A percentile compares a stretch with the other conserved stretches of the same genome.
phyloP scores from a whole-genome alignment of 2,797 vertebrate genomes.

The Stomatorhinus walkeri region DNA sequence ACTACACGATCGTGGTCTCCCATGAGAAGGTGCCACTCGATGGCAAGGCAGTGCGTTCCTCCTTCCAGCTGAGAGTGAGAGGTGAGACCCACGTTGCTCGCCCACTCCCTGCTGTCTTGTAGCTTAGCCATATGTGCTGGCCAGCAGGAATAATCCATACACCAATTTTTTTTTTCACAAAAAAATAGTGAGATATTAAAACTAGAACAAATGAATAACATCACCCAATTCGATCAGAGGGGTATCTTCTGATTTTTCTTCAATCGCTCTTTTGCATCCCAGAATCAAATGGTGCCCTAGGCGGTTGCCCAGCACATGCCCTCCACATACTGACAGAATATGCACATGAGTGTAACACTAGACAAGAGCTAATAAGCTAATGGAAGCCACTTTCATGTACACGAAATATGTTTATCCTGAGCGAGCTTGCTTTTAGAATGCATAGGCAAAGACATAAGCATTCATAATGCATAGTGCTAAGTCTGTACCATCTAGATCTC shows the following conservation, averaged over 20 bases:
- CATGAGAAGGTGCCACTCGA: constrained; percentile 64
- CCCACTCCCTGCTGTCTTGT: not conserved
- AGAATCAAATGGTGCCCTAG: not conserved
- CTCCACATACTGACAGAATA: not conserved
- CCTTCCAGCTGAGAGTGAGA: constrained; percentile 76
- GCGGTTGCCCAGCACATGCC: not conserved
- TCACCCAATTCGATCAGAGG: not conserved
- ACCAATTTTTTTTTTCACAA: not conserved
- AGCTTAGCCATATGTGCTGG: not conserved
- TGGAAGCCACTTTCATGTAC: not conserved
- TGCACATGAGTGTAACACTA: not conserved
- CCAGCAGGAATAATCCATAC: not conserved
- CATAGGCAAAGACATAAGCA: not conserved
- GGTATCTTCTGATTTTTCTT: not conserved
- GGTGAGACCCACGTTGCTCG: constrained; percentile 52
- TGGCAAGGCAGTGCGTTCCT: constrained; percentile 44
- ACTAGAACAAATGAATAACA: not conserved
- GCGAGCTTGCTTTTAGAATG: not conserved
- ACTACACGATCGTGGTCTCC: constrained; percentile 74
- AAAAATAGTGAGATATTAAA: not conserved
- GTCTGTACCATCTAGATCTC: not conserved
- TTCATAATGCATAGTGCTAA: not conserved
- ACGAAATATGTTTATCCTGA: not conserved
- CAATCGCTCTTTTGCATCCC: not conserved
- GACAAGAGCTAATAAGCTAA: not conserved